Conservation (phyloP, 1,140 invertebrate species). For the Andricus grossulariae region DNA sequence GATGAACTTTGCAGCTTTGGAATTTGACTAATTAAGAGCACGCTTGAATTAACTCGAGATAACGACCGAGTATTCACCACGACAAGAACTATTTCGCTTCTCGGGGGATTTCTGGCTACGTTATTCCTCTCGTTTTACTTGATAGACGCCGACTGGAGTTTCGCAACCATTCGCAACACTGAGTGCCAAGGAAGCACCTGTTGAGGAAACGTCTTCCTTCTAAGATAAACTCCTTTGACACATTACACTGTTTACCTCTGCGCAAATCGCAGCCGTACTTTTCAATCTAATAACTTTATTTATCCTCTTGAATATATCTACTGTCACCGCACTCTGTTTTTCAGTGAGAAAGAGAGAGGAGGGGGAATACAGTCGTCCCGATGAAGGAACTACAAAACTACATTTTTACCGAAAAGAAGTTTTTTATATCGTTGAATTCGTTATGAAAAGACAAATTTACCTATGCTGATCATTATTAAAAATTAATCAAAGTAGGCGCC, state of each 20-base stretch:
- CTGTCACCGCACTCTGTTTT: too few relatives aligned
- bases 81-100: conserved; percentile 43
- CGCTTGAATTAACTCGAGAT: conserved; percentile 62
- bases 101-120: conserved; percentile 51
- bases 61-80: conserved; percentile 51
- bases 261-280: not conserved
- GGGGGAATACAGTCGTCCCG: too few relatives aligned
- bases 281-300: too few relatives aligned
- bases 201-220: conserved; percentile 43
- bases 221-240: conserved; percentile 12
- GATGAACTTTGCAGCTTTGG: conserved; percentile 38
- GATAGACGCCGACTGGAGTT: conserved; percentile 52
- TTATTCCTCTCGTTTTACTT: conserved; percentile 51
- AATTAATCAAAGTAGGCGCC: too few relatives aligned
- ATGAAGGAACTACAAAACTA: too few relatives aligned
- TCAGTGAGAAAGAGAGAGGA: too few relatives aligned
- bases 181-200: conserved; percentile 43
- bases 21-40: conserved; percentile 57
- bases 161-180: conserved; percentile 38
- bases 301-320: too few relatives aligned
- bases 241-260: conserved; percentile 7
- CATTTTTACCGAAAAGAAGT: too few relatives aligned
- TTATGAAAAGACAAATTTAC: too few relatives aligned
- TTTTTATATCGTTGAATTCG: too few relatives aligned
- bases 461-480: too few relatives aligned